Evolutionary conservation across 2,113 vertebrate genomes (phyloP).

Genomic region (Campylomormyrus numenius): DNA sequence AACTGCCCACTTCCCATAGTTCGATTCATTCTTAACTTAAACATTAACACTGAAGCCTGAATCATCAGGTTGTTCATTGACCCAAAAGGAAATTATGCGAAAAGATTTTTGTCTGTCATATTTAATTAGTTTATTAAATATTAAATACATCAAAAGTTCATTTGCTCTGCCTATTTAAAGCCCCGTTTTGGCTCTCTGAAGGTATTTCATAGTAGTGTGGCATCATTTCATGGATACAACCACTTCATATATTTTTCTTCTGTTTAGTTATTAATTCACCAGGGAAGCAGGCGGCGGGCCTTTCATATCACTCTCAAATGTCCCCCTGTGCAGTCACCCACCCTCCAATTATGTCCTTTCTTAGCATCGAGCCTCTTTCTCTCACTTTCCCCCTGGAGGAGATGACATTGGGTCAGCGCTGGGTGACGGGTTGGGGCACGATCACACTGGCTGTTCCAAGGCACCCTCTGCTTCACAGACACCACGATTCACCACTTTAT

Average conservation of each 20-base stretch:
- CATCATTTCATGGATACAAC: neutral
- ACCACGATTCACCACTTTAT: neutral
- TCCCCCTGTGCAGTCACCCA: neutral
- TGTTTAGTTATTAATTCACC: constrained; percentile 13
- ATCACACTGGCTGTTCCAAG: neutral
- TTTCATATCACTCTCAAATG: constrained; percentile 7
- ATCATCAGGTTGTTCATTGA: constrained; percentile 6
- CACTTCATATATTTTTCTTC: neutral
- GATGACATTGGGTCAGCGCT: neutral
- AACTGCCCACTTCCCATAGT: neutral
- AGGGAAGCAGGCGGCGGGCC: neutral
- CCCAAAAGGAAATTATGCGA: neutral
- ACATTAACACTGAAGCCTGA: neutral
- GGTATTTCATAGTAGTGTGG: neutral
- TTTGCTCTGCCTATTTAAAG: neutral
- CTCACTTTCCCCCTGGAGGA: neutral
- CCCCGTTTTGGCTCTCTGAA: neutral
- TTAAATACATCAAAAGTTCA: neutral
- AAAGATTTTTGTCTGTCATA: neutral
- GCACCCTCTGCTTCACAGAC: neutral
- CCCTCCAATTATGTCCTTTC: neutral
- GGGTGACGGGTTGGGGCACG: neutral
- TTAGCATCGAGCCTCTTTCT: neutral
- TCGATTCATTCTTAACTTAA: neutral
- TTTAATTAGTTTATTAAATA: neutral